These are phyloP conservation scores for Lasioglossum vierecki DNA, from an alignment of 2,888 invertebrate species.

Conservation along the genomic window DNA sequence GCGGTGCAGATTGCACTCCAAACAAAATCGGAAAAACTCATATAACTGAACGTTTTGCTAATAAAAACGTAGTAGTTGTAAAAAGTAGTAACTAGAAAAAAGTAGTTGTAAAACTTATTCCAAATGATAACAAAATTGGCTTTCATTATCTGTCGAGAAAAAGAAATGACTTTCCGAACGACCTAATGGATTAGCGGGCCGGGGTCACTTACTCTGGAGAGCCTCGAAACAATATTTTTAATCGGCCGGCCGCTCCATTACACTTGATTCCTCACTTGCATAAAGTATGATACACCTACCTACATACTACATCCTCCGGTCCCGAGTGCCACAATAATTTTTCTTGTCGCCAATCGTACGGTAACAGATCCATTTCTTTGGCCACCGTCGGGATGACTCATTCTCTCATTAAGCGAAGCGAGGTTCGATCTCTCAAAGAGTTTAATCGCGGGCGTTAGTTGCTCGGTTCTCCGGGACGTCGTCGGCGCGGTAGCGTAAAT, in stretches of 20 bases:
- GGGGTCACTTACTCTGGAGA: not conserved
- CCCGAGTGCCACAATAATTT: not conserved
- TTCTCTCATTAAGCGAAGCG: not conserved
- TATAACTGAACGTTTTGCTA: too few relatives aligned
- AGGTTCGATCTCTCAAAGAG: not conserved
- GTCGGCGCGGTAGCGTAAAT: slow-evolving; percentile 28
- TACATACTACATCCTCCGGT: not conserved
- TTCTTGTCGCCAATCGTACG: not conserved
- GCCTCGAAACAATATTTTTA: not conserved
- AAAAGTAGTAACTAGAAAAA: too few relatives aligned
- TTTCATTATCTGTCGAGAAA: too few relatives aligned
- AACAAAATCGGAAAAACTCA: too few relatives aligned
- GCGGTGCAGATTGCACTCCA: too few relatives aligned
- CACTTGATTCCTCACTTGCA: not conserved
- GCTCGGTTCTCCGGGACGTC: not conserved
- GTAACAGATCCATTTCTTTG: not conserved
- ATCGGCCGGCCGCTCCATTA: not conserved
- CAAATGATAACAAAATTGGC: too few relatives aligned
- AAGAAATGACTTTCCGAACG: too few relatives aligned
- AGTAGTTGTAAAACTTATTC: too few relatives aligned
- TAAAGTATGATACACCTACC: not conserved
- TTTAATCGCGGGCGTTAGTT: not conserved
- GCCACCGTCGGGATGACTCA: not conserved
- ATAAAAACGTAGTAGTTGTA: too few relatives aligned
- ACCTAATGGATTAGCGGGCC: not conserved